Percentiles rank a stretch among this genome's conserved stretches.
phyloP scores from a whole-genome alignment of 2,888 invertebrate genomes.

The Drosophila testacea region DNA sequence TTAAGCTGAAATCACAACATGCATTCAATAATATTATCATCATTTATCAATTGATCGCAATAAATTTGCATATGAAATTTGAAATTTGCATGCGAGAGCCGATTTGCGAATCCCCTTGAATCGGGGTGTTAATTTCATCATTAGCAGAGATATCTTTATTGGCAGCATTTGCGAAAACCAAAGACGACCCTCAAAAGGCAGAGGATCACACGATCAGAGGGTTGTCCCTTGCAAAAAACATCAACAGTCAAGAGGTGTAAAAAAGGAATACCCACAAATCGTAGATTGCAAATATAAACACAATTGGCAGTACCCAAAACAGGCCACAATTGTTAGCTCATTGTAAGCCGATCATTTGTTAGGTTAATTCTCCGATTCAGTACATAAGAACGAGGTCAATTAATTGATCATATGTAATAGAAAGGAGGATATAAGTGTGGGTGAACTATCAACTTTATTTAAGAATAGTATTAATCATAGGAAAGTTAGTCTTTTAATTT shows the following conservation, averaged over 20 bases:
- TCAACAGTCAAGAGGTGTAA: constrained; percentile 63
- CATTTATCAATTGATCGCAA: constrained; percentile 54
- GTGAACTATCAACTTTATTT: neutral
- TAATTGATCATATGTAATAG: constrained; percentile 23
- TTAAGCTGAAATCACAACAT: constrained; percentile 56
- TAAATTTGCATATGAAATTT: constrained; percentile 49
- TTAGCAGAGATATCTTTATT: constrained; percentile 64
- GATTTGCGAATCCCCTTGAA: constrained; percentile 25
- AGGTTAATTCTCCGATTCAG: neutral
- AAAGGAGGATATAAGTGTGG: constrained; percentile 64
- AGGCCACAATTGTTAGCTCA: constrained; percentile 4
- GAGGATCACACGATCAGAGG: constrained; percentile 2
- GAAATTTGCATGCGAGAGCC: constrained; percentile 48
- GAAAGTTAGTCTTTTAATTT: constrained; percentile 58
- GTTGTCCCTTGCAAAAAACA: constrained; percentile 30
- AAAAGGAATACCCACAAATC: constrained; percentile 56
- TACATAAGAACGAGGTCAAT: constrained; percentile 20
- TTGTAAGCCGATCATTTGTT: neutral
- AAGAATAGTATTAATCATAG: too few relatives aligned
- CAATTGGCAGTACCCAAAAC: constrained; percentile 31
- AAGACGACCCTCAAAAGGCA: constrained; percentile 1
- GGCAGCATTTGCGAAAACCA: constrained; percentile 40
- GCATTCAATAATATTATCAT: constrained; percentile 1
- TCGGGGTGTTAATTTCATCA: constrained; percentile 71
- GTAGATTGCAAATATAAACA: constrained; percentile 63